Evolutionary conservation across 2,113 vertebrate genomes (phyloP).

Genomic region (Tragelaphus imberbis): DNA sequence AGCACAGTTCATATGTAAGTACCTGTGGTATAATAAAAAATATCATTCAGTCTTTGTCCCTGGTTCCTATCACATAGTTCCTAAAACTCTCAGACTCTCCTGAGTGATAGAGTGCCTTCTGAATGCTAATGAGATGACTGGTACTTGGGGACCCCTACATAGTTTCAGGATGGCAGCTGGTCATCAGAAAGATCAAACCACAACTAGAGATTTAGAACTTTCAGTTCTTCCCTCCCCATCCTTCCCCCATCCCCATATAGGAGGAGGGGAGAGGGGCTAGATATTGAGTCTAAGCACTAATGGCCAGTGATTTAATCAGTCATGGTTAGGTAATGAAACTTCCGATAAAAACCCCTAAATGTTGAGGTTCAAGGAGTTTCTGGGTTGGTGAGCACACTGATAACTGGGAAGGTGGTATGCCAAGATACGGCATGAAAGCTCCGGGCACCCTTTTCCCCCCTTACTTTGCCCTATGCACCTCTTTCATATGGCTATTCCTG

Average conservation of each 20-base stretch:
- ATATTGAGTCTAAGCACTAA: neutral
- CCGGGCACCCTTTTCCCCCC: neutral
- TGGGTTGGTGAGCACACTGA: neutral
- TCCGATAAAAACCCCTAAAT: neutral
- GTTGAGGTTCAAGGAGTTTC: neutral
- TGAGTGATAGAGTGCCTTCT: neutral
- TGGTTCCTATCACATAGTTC: neutral
- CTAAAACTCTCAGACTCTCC: neutral
- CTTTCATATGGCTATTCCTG: neutral
- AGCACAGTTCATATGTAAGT: neutral
- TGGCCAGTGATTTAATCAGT: neutral
- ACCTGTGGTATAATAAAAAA: neutral
- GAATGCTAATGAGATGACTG: neutral
- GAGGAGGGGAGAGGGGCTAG: neutral
- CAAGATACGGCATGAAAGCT: neutral
- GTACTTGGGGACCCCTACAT: neutral
- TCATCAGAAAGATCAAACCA: neutral
- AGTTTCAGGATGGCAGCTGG: neutral
- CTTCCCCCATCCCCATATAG: neutral
- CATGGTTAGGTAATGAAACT: neutral
- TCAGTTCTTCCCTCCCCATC: neutral
- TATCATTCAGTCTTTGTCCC: neutral
- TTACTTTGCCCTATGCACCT: neutral
- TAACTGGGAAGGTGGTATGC: neutral
- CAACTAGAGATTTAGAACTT: neutral